phyloP scores from a whole-genome alignment of 2,113 vertebrate genomes.

The Tursiops truncatus region DNA sequence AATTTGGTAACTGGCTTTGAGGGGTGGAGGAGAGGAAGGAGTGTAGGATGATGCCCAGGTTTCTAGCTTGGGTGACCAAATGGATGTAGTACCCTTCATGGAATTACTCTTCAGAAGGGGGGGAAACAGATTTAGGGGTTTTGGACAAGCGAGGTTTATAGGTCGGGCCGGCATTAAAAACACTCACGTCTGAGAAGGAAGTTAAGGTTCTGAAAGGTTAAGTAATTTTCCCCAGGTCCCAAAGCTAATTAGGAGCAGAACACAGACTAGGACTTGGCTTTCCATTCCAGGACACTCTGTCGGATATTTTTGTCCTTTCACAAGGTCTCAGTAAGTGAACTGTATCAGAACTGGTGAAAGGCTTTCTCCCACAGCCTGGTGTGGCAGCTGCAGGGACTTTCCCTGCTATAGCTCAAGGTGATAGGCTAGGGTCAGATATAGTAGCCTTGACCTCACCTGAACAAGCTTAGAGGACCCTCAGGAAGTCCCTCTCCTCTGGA shows the following conservation, averaged over 20 bases:
- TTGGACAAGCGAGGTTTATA: slow-evolving; percentile 36
- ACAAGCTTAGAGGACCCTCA: slow-evolving; percentile 14
- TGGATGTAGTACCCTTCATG: not conserved
- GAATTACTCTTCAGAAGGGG: slow-evolving; percentile 30
- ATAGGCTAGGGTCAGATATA: not conserved
- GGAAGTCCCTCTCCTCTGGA: not conserved
- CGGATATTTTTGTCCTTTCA: slow-evolving; percentile 12
- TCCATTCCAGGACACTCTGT: not conserved
- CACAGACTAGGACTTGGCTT: slow-evolving; percentile 39
- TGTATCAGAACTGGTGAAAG: slow-evolving; percentile 36
- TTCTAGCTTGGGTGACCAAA: not conserved
- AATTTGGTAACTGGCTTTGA: not conserved
- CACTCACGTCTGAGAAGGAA: not conserved
- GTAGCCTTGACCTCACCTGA: slow-evolving; percentile 21
- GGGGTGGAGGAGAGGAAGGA: not conserved
- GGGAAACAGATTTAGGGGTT: not conserved
- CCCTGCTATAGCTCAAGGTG: not conserved
- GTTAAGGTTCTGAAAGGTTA: slow-evolving; percentile 50
- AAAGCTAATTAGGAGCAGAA: slow-evolving; percentile 28
- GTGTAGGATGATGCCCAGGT: not conserved
- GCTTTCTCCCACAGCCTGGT: not conserved
- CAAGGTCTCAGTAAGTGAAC: slow-evolving; percentile 3
- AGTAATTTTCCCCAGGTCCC: not conserved
- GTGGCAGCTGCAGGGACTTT: not conserved
- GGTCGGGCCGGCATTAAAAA: not conserved